Evolutionary conservation across 2,113 vertebrate species (phyloP), one percentile per base, ranked within the genome.

Genomic region (Chaetodon auriga): DNA sequence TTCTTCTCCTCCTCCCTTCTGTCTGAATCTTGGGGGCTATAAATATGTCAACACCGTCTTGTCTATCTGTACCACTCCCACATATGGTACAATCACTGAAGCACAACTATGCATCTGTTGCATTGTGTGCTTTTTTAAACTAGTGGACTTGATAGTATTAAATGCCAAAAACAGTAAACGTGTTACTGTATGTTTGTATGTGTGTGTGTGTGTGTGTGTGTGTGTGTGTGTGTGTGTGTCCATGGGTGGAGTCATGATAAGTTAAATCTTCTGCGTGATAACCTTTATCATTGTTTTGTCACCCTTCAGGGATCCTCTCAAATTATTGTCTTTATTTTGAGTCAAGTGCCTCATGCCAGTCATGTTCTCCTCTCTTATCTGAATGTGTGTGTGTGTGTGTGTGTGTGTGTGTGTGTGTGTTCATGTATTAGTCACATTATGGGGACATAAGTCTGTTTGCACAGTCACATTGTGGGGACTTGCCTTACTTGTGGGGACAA

Each of bases 31-130:
- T 79, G 13, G 72, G 64, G 72, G 23, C 79, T 89, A 70, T 89
- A 88, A 84, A 87, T 83, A 84, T 83, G 73, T 82, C 81, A 81
- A 7, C 18, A 18, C 73, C 78, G 69, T 86, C 64, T 87, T 83
- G 51, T 61, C 45, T 54, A 68, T 75, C 77, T n/a, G 30, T 61
- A 41, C 57, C 25, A 14, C 70, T 87, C 23, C 53, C 10, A 14
- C 41, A 74, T 16, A 35, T 25, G 30, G 16, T 11, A 54, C 49
- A 58, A 21, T 60, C 58, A 45, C 60, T 54, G 6, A 36, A 76
- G 23, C 36, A 53, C 23, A 69, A 45, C 68, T 70, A 1, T 49
- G 49, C 41, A 71, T 69, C 25, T 53, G 63, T 54, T 68, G 15
- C 38, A 30, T 61, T 36, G 36, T 38, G 51, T 23, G 18, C 11